phyloP scores from a whole-genome alignment of 2,113 vertebrate species.

The Ochotona princeps region DNA sequence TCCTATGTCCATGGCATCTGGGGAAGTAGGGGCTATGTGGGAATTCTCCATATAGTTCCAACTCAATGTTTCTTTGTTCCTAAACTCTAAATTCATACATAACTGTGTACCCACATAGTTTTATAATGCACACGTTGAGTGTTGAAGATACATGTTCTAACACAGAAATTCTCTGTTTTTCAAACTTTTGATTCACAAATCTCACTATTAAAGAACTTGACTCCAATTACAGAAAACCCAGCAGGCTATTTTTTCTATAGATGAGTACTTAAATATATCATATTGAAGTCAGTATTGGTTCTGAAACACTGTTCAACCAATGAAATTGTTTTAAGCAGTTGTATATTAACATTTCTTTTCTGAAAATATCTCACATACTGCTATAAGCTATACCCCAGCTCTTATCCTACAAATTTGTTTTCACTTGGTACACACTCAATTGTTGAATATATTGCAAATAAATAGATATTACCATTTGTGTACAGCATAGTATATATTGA shows the following conservation, averaged over 20 bases:
- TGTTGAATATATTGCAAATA: not conserved
- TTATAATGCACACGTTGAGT: not conserved
- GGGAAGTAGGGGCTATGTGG: not conserved
- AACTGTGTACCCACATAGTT: not conserved
- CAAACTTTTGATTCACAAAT: not conserved
- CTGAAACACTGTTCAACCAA: not conserved
- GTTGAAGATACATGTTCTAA: not conserved
- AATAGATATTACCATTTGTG: not conserved
- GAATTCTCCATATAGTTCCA: not conserved
- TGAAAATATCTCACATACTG: not conserved
- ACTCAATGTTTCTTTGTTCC: not conserved
- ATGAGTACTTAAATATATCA: not conserved
- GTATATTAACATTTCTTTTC: slow-evolving; percentile 4
- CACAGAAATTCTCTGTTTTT: not conserved
- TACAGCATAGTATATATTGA: not conserved
- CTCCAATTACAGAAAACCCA: not conserved
- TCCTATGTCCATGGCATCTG: no score
- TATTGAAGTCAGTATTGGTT: not conserved
- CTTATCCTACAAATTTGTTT: not conserved
- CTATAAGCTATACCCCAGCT: not conserved
- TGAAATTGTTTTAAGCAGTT: not conserved
- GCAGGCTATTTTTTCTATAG: not conserved
- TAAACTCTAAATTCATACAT: not conserved
- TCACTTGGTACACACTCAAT: not conserved
- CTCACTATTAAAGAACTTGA: not conserved